A percentile compares a stretch with the other conserved stretches of the same genome.
These are phyloP conservation scores for Watsonalla binaria DNA, from an alignment of 2,888 invertebrate genomes.

Conservation along the genomic window DNA sequence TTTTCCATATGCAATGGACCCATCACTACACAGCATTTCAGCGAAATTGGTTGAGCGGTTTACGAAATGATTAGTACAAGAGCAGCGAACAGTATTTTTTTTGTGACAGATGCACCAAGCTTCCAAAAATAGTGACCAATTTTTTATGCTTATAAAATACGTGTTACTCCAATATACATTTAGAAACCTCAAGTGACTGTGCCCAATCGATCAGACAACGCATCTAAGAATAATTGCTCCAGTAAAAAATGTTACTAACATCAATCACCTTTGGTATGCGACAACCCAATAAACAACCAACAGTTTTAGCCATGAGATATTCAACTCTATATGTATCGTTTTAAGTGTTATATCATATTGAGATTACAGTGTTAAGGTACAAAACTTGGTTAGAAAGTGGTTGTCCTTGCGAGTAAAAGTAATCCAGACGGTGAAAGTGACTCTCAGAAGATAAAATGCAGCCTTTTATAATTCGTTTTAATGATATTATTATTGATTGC, in stretches of 20 bases:
- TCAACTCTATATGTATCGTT: not conserved
- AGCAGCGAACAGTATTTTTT: too few relatives aligned
- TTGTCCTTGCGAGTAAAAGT: constrained; percentile 62
- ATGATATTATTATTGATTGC: not conserved
- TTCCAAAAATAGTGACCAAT: too few relatives aligned
- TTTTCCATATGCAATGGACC: too few relatives aligned
- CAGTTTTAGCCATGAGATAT: not conserved
- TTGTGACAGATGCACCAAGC: too few relatives aligned
- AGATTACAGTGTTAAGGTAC: constrained; percentile 7
- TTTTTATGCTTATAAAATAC: too few relatives aligned
- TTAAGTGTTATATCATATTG: constrained; percentile 14
- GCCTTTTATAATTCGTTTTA: not conserved
- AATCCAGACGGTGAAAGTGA: constrained; percentile 52
- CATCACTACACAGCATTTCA: too few relatives aligned
- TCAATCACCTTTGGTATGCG: not conserved
- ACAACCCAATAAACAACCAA: not conserved
- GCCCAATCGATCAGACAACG: not conserved
- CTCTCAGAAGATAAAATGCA: constrained; percentile 15
- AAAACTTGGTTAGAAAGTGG: constrained; percentile 47
- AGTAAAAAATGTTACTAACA: not conserved
- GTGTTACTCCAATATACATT: not conserved
- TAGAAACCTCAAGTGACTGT: too few relatives aligned
- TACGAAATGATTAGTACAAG: too few relatives aligned
- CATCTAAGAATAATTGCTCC: not conserved
- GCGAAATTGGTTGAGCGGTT: too few relatives aligned